Evolutionary conservation across 2,888 invertebrate species (phyloP).

Genomic region (Cecidostiba fungosa): DNA sequence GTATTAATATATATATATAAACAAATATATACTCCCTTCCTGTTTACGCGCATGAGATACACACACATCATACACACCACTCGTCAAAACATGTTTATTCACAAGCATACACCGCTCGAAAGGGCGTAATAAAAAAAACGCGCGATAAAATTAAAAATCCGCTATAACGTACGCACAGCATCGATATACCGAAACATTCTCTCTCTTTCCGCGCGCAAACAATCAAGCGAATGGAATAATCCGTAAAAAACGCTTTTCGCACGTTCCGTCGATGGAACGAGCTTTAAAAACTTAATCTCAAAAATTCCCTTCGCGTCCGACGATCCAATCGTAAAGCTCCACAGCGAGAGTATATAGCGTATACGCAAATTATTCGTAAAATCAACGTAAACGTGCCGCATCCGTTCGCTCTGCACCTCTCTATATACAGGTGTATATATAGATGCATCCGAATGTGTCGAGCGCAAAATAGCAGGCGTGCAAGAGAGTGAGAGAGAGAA

Average conservation of each 20-base stretch:
- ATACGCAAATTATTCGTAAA: slow-evolving; percentile 46
- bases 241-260: not conserved
- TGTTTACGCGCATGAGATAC: not conserved
- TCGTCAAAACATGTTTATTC: not conserved
- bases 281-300: slow-evolving; percentile 11
- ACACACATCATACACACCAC: not conserved
- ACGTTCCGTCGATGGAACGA: not conserved
- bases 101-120: not conserved
- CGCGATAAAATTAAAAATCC: not conserved
- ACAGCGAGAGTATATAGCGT: not conserved
- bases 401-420: slow-evolving; percentile 14
- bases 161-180: not conserved
- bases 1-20: too few relatives aligned
- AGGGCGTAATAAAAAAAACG: not conserved
- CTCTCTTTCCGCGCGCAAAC: not conserved
- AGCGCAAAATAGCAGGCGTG: not conserved
- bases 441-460: not conserved
- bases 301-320: not conserved
- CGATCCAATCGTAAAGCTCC: slow-evolving; percentile 9
- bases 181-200: not conserved
- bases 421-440: not conserved
- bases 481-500: not conserved
- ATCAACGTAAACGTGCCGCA: slow-evolving; percentile 45
- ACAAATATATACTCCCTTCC: not conserved
- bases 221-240: not conserved